Evolutionary conservation across 2,113 vertebrate genomes (phyloP), one percentile per base, ranked within the genome.

Genomic region (Pachycephala philippinensis): DNA sequence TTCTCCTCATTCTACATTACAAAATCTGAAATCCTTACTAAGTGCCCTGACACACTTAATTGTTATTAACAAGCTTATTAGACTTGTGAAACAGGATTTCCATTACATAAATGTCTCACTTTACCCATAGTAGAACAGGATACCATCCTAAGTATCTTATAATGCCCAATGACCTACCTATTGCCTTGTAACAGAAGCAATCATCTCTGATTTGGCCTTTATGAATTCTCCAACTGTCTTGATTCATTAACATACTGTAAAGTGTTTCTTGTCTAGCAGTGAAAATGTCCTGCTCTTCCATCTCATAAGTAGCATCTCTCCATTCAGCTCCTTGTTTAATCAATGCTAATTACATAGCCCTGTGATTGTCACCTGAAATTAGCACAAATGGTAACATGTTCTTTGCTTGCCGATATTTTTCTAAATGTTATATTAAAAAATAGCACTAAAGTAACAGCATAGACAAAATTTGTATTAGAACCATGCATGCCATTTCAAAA

Each of bases 301-400:
- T 88, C 89, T 96, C 91, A 7, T 91, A 97, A 97, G 92, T 94
- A 92, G 71, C 93, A 79, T 89, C 69, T 96, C 88, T 88, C 75
- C 53, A 90, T 78, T 95, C 88, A 97, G 79, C 84, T 97, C 84
- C 97, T 97, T 87, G 88, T 95, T 97, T 97, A 97, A 98, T 98
- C 94, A 96, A 95, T 95, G 93, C 81, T 97, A 97, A 98, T 96
- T 97, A 95, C 91, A 96, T 63, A 97, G 71, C 66, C 93, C 68
- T 96, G 44, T 91, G 95, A 97, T 97, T 89, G 95, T 93, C 93
- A 94, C 87, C 95, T 81, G 78, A 97, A 97, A 97, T 83, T 80
- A 87, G 91, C 84, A 92, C 90, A 95, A 94, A 97, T 87, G 87
- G 45, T 95, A 95, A 93, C 79, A 83, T 84, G 68, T 90, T 94